phyloP scores from a whole-genome alignment of 2,888 invertebrate genomes.

The Caenorhabditis uteleia region DNA sequence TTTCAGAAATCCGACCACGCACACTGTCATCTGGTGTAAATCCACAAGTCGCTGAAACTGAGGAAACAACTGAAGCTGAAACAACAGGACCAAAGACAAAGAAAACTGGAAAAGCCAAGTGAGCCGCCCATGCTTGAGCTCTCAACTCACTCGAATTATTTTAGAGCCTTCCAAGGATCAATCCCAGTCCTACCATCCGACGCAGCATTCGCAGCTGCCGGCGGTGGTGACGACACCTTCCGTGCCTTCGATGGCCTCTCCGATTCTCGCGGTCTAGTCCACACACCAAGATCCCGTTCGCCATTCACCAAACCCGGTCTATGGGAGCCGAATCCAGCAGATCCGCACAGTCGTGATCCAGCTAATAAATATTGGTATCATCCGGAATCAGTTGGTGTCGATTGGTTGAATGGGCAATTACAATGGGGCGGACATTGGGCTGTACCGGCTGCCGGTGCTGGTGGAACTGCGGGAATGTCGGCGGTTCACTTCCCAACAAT shows the following conservation, averaged over 20 bases:
- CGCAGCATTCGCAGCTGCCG: constrained; percentile 30
- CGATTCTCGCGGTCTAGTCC: constrained; percentile 47
- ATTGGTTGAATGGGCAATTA: constrained; percentile 63
- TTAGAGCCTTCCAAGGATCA: constrained; percentile 4
- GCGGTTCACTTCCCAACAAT: constrained; percentile 61
- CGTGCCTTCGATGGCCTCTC: constrained; percentile 47
- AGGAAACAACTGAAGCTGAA: neutral
- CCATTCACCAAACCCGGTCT: constrained; percentile 59
- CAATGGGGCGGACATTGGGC: constrained; percentile 62
- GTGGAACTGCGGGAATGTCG: constrained; percentile 62
- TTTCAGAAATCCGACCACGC: too few species aligned
- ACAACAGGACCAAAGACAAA: neutral
- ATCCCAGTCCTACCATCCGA: constrained; percentile 54
- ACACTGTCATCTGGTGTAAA: neutral
- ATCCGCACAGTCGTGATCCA: constrained; percentile 59
- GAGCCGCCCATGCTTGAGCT: neutral
- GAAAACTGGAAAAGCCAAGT: neutral
- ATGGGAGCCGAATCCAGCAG: constrained; percentile 60
- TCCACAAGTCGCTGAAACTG: neutral
- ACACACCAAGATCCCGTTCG: constrained; percentile 45
- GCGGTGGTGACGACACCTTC: constrained; percentile 38
- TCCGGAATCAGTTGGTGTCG: constrained; percentile 55
- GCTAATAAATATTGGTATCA: constrained; percentile 60
- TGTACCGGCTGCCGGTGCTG: constrained; percentile 62
- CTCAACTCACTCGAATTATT: neutral